Conservation (phyloP, 2,113 vertebrate genomes). For the Electrona antarctica region DNA sequence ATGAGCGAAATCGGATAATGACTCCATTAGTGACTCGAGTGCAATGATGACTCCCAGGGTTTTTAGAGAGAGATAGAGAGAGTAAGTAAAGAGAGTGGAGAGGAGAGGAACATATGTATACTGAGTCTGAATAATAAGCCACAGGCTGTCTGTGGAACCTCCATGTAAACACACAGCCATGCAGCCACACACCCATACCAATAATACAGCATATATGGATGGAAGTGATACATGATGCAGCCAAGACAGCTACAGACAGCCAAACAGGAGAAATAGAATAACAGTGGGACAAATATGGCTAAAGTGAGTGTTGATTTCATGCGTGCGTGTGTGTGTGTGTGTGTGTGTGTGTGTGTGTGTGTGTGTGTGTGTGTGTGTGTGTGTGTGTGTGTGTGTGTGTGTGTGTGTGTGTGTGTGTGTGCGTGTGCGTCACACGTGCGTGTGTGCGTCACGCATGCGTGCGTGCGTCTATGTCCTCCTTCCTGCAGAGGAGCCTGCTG, state of each 20-base stretch:
- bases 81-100: conserved; percentile 19
- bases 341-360: neutral
- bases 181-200: conserved; percentile 30
- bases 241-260: conserved; percentile 24
- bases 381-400: neutral
- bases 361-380: conserved; percentile 7
- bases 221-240: conserved; percentile 29
- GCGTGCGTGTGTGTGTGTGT: neutral
- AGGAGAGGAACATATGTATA: neutral
- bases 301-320: conserved; percentile 6
- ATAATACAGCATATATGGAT: neutral
- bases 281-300: conserved; percentile 41
- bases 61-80: conserved; percentile 15
- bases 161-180: conserved; percentile 28
- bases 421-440: neutral
- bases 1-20: conserved; percentile 77
- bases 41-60: conserved; percentile 67
- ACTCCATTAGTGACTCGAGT: conserved; percentile 76
- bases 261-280: conserved; percentile 47
- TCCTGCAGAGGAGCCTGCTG: conserved; percentile 48
- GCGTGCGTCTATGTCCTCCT: conserved; percentile 23
- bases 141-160: conserved; percentile 24
- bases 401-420: neutral
- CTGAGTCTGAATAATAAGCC: neutral
- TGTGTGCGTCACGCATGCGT: neutral